Conservation (phyloP, 2,888 invertebrate genomes). For the Xylocampa areola region DNA sequence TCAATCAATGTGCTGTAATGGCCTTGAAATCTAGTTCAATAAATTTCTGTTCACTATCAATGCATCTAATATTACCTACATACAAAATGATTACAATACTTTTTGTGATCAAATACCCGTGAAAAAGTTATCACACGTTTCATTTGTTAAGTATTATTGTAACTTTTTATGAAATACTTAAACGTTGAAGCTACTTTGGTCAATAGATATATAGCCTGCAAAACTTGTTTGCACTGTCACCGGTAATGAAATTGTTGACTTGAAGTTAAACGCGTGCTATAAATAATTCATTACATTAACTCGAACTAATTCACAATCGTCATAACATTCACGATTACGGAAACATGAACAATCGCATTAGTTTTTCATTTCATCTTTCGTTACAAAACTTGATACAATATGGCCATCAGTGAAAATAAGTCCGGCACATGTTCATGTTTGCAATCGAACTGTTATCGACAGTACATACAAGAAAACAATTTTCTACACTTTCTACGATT, state of each 20-base stretch:
- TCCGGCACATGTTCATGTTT: constrained; percentile 43
- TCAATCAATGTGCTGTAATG: constrained; percentile 44
- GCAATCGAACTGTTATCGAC: constrained; percentile 58
- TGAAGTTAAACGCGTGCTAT: constrained; percentile 38
- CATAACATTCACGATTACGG: constrained; percentile 55
- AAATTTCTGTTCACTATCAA: constrained; percentile 27
- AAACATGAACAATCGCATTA: constrained; percentile 41
- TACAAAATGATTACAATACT: constrained; percentile 33
- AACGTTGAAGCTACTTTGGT: constrained; percentile 22
- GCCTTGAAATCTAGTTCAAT: constrained; percentile 47
- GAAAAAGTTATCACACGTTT: constrained; percentile 57
- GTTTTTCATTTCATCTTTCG: constrained; percentile 19
- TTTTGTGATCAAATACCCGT: constrained; percentile 48
- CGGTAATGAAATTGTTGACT: constrained; percentile 15
- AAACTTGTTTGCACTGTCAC: constrained; percentile 14
- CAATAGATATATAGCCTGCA: constrained; percentile 21
- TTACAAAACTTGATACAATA: constrained; percentile 24
- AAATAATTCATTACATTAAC: constrained; percentile 44
- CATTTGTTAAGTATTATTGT: constrained; percentile 40
- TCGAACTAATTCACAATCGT: constrained; percentile 51
- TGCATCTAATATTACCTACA: constrained; percentile 43
- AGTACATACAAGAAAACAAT: constrained; percentile 75
- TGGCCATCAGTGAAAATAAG: constrained; percentile 28
- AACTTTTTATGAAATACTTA: constrained; percentile 36
- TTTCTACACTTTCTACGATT: constrained; percentile 83